Evolutionary conservation across 2,797 vertebrate species (phyloP).

Genomic region (Chiroxiphia lanceolata): DNA sequence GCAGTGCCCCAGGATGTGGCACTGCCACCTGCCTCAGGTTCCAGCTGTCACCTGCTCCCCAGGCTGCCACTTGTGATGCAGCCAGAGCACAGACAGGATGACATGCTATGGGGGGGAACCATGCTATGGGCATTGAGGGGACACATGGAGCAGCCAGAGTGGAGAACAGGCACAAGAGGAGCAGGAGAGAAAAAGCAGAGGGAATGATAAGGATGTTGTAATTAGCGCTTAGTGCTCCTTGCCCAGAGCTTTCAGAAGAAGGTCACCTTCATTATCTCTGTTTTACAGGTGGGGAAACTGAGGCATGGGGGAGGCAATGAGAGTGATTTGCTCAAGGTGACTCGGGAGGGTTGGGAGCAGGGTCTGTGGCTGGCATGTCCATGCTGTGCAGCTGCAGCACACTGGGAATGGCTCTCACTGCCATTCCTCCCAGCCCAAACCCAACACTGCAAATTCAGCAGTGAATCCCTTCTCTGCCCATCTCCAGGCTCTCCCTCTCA

Average conservation of each 20-base stretch:
- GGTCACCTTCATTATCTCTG: slow-evolving; percentile 38
- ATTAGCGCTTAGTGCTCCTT: background rate
- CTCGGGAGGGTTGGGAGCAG: fast-evolving
- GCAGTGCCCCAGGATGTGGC: background rate
- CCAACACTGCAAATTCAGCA: background rate
- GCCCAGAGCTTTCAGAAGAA: background rate
- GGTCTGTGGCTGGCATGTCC: fast-evolving
- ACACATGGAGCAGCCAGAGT: background rate
- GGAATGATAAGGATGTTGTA: background rate
- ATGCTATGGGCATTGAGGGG: fast-evolving
- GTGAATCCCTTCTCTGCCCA: background rate
- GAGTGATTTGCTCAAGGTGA: background rate
- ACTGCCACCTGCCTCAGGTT: background rate
- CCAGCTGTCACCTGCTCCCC: fast-evolving
- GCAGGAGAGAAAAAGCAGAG: background rate
- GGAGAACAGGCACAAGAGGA: background rate
- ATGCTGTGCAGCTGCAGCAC: fast-evolving
- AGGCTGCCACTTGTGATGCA: background rate
- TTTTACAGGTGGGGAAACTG: background rate
- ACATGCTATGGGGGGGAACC: background rate
- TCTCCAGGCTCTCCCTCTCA: background rate
- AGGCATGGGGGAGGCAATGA: background rate
- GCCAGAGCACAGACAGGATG: background rate
- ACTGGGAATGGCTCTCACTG: background rate
- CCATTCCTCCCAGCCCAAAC: background rate